Evolutionary conservation across 2,113 vertebrate genomes (phyloP), one percentile per base, ranked within the genome.

Genomic region (Hippocampus comes): DNA sequence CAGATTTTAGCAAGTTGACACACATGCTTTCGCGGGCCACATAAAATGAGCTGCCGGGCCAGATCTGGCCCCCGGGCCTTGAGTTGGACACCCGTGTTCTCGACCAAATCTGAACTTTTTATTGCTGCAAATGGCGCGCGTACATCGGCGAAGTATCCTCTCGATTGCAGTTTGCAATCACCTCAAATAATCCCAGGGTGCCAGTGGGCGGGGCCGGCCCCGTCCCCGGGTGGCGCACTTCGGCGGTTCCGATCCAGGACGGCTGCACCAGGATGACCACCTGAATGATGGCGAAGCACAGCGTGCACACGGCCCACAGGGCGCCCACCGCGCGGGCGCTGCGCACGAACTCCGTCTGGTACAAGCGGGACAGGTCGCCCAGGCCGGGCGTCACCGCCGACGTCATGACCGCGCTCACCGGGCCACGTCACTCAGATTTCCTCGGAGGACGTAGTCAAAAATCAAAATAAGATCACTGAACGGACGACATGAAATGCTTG

Each of bases 211-310:
- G 86, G 0, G 74, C 71, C 0, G 78, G 74, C 0, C 81, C 78
- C 0, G 21, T 56, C 41, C 76, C 86, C 41, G 70, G 75, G 21
- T 80, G 88, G 18, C 57, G 74, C 14, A 82, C n/a, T 43, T 86
- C 85, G 0, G 82, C 38, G 1, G 92, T 93, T 10, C 91, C 91
- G 25, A 95, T 88, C 94, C 94, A 95, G 15, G 93, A 91, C 0
- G 94, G 94, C 91, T 95, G 92, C 51, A 94, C 86, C 34, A 95
- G 92, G 46, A 94, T 89, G 34, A 95, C 93, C 59, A 95, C 91
- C 83, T 93, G 91, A 38, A 95, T 89, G 78, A 95, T 82, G 60
- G 92, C 92, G 3, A 95, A 92, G 84, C 94, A 94, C 59, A 95
- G 89, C 2, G 93, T 90, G 56, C 93, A 95, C 53, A 92, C 85